Evolutionary conservation across 1,140 invertebrate genomes (phyloP).

Genomic region (Hirudo medicinalis): DNA sequence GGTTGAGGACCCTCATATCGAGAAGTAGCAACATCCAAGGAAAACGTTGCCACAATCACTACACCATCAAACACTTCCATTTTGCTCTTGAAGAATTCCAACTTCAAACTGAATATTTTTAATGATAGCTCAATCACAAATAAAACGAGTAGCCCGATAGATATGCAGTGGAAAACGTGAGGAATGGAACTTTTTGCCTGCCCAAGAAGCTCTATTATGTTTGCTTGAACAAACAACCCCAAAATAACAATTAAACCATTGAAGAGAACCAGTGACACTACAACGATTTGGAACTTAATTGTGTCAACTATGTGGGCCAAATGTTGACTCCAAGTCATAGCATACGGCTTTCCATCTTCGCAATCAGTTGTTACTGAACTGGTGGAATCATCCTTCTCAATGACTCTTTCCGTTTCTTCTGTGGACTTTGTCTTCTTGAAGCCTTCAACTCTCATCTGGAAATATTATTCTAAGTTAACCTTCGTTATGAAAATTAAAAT

Average conservation of each 20-base stretch:
- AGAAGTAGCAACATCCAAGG: constrained; percentile 37
- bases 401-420: constrained; percentile 38
- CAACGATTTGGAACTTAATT: constrained; percentile 35
- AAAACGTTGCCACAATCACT: constrained; percentile 38
- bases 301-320: constrained; percentile 31
- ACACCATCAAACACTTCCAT: constrained; percentile 41
- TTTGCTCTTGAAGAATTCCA: constrained; percentile 38
- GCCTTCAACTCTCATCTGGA: constrained; percentile 35
- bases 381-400: constrained; percentile 38
- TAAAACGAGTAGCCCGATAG: constrained; percentile 33
- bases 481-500: constrained; percentile 8
- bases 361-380: constrained; percentile 34
- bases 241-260: constrained; percentile 36
- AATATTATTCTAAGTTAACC: constrained; percentile 1
- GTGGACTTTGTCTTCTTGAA: constrained; percentile 29
- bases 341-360: constrained; percentile 31
- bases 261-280: constrained; percentile 37
- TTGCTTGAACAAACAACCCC: constrained; percentile 36
- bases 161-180: constrained; percentile 35
- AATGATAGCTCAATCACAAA: constrained; percentile 38
- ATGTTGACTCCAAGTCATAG: constrained; percentile 28
- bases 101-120: constrained; percentile 36
- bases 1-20: constrained; percentile 28
- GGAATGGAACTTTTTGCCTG: constrained; percentile 24
- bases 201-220: constrained; percentile 20